phyloP scores from a whole-genome alignment of 2,797 vertebrate genomes.

The Agapornis canus region DNA sequence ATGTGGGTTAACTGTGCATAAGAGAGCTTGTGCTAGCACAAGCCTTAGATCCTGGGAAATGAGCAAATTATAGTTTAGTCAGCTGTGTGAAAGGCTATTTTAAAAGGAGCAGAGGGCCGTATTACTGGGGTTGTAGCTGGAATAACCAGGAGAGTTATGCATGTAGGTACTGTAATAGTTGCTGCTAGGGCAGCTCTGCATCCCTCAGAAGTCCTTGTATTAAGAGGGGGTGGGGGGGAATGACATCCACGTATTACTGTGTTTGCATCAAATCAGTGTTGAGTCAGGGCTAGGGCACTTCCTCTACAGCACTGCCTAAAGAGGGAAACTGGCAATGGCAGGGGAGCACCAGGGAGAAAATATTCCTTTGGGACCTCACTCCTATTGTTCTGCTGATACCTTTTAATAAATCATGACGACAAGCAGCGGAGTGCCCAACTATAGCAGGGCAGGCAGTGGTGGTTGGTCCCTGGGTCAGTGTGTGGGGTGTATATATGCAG shows the following conservation, averaged over 20 bases:
- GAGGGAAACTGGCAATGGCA: background rate
- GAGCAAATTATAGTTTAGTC: background rate
- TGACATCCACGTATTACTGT: fast-evolving
- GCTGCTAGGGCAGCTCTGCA: background rate
- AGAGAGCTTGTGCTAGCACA: background rate
- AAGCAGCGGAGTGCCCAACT: background rate
- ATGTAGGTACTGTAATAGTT: background rate
- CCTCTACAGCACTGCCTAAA: background rate
- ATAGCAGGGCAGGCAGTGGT: background rate
- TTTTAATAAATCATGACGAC: background rate
- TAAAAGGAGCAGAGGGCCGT: background rate
- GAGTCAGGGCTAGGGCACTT: background rate
- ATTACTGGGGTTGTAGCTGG: background rate
- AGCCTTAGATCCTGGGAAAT: background rate
- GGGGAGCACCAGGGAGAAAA: background rate
- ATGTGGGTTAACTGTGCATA: background rate
- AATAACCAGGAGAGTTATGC: background rate
- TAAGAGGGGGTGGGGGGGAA: background rate
- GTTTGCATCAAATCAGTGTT: background rate
- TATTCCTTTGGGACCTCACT: background rate
- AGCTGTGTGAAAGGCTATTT: background rate
- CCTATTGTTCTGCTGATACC: background rate
- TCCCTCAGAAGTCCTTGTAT: background rate
- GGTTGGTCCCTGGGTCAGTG: background rate
- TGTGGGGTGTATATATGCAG: fast-evolving